Percentiles rank a stretch among this genome's conserved stretches.
Conservation (phyloP, 2,888 invertebrate species). For the Dolichopus griseipennis region DNA sequence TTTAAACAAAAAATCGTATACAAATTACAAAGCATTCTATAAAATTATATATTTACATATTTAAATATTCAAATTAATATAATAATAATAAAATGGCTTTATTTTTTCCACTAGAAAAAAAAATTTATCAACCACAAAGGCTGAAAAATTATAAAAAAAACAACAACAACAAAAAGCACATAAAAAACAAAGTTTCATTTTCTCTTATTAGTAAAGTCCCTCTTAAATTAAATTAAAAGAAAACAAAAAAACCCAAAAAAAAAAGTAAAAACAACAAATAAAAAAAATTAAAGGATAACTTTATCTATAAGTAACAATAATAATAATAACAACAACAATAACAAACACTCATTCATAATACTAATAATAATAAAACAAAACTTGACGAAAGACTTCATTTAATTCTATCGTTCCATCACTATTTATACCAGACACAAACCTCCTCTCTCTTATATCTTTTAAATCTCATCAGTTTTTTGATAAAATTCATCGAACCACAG, state of each 20-base stretch:
- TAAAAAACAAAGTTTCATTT: no score
- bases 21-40: neutral
- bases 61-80: neutral
- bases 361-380: no score
- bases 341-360: no score
- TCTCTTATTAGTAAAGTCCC: neutral
- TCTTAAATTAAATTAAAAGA: neutral
- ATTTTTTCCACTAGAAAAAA: conserved; percentile 6
- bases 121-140: neutral
- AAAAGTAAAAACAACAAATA: neutral
- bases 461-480: no score
- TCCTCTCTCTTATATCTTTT: no score
- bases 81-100: neutral
- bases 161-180: no score
- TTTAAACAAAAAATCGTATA: neutral
- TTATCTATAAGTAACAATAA: no score
- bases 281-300: neutral
- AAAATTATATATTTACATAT: neutral
- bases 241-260: neutral
- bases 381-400: no score
- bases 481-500: no score
- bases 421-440: no score
- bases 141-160: neutral
- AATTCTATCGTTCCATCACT: no score
- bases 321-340: no score